Evolutionary conservation across 2,797 vertebrate genomes (phyloP).

Genomic region (Falco rusticolus): DNA sequence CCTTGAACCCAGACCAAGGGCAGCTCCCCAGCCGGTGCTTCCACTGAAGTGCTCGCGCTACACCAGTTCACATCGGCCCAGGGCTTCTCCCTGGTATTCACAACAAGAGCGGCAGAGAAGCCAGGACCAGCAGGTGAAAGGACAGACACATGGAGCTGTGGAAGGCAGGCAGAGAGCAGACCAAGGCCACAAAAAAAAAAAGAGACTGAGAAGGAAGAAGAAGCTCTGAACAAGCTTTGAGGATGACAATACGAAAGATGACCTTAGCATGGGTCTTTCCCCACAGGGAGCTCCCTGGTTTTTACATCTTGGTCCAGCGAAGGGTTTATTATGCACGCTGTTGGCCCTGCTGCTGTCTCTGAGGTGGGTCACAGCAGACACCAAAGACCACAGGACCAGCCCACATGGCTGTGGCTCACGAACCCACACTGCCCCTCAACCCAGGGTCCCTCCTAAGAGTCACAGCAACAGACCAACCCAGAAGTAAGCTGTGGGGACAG

Average conservation of each 20-base stretch:
- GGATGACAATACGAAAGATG: neutral
- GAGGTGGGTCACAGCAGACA: neutral
- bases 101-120: neutral
- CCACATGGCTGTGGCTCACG: rapidly evolving
- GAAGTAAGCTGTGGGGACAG: neutral
- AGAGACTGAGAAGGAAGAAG: neutral
- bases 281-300: neutral
- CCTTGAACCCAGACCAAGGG: neutral
- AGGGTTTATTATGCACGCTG: neutral
- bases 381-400: neutral
- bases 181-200: neutral
- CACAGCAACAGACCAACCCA: neutral
- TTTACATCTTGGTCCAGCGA: neutral
- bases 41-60: neutral
- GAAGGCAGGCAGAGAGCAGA: neutral
- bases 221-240: neutral
- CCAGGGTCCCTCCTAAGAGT: neutral
- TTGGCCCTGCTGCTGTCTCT: neutral
- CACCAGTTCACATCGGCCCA: neutral
- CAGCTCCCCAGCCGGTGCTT: neutral
- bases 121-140: neutral
- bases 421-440: neutral
- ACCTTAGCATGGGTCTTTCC: neutral
- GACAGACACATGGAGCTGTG: neutral
- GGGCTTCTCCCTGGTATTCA: neutral